Evolutionary conservation across 2,113 vertebrate species (phyloP).

Genomic region (Morone saxatilis): DNA sequence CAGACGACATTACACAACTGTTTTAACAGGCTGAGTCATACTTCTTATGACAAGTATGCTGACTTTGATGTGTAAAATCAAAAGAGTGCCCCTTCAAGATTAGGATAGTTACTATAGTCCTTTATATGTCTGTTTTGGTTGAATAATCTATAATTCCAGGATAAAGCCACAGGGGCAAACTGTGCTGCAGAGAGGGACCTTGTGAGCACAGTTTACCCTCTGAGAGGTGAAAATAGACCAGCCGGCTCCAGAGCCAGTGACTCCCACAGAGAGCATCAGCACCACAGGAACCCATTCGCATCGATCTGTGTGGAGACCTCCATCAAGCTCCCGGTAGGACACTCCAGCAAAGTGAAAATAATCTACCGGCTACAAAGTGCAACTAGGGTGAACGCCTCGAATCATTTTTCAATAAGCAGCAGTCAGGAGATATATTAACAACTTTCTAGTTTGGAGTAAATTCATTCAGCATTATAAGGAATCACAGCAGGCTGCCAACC

Average conservation of each 20-base stretch:
- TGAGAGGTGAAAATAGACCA: slow-evolving; percentile 62
- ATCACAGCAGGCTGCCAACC: slow-evolving; percentile 29
- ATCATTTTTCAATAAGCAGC: slow-evolving; percentile 63
- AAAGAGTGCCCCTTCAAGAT: neutral
- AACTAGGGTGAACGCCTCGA: slow-evolving; percentile 42
- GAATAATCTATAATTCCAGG: neutral
- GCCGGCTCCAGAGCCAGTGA: slow-evolving; percentile 44
- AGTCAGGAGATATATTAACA: slow-evolving; percentile 46
- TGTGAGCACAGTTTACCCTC: slow-evolving; percentile 44
- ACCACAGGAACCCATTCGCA: slow-evolving; percentile 68
- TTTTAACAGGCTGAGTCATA: neutral
- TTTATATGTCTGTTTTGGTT: neutral
- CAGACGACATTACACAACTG: neutral
- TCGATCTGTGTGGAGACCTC: slow-evolving; percentile 71
- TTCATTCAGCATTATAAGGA: neutral
- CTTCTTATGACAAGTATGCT: neutral
- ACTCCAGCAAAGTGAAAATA: slow-evolving; percentile 66
- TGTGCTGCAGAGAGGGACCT: slow-evolving; percentile 26
- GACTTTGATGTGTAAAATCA: neutral
- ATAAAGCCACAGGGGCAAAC: slow-evolving; percentile 6
- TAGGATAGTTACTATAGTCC: neutral
- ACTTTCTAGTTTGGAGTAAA: slow-evolving; percentile 15
- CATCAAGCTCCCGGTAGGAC: slow-evolving; percentile 67
- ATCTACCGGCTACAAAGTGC: slow-evolving; percentile 66
- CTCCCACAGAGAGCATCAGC: slow-evolving; percentile 66